A percentile compares a stretch with the other conserved stretches of the same genome.
Evolutionary conservation across 2,113 vertebrate genomes (phyloP).

Genomic region (Petrocephalus microphthalmus): DNA sequence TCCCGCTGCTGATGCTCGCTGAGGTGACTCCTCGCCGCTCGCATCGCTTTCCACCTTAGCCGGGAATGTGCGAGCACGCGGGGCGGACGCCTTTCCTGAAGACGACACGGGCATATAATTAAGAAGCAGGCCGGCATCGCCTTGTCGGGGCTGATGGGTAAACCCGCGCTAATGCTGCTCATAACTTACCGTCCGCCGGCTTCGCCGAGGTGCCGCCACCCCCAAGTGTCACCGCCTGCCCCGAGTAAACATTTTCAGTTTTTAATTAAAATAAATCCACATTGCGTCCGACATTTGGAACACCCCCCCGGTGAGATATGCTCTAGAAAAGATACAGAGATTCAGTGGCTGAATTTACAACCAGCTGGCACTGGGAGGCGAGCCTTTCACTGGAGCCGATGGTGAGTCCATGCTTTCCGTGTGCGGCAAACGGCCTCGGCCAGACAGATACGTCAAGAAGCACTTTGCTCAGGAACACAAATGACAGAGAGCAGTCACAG

Average conservation of each 20-base stretch:
- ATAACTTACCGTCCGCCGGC: slow-evolving; percentile 37
- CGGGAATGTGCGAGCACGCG: not conserved
- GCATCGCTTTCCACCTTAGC: too few species aligned
- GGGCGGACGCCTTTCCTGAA: not conserved
- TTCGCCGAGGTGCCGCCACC: slow-evolving; percentile 33
- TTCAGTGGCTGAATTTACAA: slow-evolving; percentile 45
- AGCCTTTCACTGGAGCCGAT: slow-evolving; percentile 47
- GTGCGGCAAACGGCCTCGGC: not conserved
- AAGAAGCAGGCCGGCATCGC: slow-evolving; percentile 15
- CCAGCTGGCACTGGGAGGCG: slow-evolving; percentile 41
- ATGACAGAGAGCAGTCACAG: not conserved
- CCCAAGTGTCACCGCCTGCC: slow-evolving; percentile 40
- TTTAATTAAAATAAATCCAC: slow-evolving; percentile 66
- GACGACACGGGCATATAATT: not conserved
- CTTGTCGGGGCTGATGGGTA: slow-evolving; percentile 30
- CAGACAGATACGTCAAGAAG: not conserved
- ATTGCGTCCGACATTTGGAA: slow-evolving; percentile 47
- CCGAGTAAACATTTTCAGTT: slow-evolving; percentile 50
- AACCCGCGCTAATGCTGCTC: slow-evolving; percentile 32
- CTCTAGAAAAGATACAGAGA: slow-evolving; percentile 40
- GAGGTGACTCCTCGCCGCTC: not conserved
- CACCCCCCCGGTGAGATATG: slow-evolving; percentile 31
- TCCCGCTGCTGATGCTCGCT: not conserved
- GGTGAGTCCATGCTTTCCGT: slow-evolving; percentile 39
- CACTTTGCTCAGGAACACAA: not conserved